phyloP scores from a whole-genome alignment of 1,140 invertebrate species.

The Pomacea maculata region DNA sequence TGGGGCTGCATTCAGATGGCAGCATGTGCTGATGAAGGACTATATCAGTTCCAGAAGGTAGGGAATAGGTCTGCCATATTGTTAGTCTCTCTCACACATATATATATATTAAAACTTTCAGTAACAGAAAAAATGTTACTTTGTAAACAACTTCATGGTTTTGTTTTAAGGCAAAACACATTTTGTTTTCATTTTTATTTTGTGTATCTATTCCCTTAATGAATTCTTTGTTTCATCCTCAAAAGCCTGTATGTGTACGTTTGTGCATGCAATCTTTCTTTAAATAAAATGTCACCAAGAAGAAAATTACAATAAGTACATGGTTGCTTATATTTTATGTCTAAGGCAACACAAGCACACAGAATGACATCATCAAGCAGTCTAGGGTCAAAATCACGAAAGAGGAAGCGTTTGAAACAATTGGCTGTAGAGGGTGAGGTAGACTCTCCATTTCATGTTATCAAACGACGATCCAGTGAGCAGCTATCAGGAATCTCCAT shows the following conservation, averaged over 20 bases:
- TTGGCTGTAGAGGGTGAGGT: constrained; percentile 63
- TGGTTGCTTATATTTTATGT: constrained; percentile 17
- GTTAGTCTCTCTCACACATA: background rate
- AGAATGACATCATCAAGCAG: constrained; percentile 29
- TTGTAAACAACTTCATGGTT: too few species aligned
- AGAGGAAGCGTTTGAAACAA: constrained; percentile 66
- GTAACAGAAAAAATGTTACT: too few species aligned
- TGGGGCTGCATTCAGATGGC: constrained; percentile 97
- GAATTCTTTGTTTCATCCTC: too few species aligned
- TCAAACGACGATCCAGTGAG: constrained; percentile 81
- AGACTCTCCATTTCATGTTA: constrained; percentile 66
- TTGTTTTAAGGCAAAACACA: too few species aligned
- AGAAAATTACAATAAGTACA: background rate
- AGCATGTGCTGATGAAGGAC: constrained; percentile 87
- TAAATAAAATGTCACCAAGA: background rate
- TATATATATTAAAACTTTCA: too few species aligned
- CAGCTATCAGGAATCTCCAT: constrained; percentile 81
- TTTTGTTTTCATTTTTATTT: too few species aligned
- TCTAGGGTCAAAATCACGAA: constrained; percentile 54
- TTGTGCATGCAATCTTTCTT: background rate
- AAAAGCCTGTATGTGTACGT: background rate
- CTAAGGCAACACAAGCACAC: constrained; percentile 29
- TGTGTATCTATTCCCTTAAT: too few species aligned
- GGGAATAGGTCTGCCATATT: background rate
- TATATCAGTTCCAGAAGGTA: constrained; percentile 72